Conservation (phyloP, 2,888 invertebrate species). For the Trichopoda pennipes region DNA sequence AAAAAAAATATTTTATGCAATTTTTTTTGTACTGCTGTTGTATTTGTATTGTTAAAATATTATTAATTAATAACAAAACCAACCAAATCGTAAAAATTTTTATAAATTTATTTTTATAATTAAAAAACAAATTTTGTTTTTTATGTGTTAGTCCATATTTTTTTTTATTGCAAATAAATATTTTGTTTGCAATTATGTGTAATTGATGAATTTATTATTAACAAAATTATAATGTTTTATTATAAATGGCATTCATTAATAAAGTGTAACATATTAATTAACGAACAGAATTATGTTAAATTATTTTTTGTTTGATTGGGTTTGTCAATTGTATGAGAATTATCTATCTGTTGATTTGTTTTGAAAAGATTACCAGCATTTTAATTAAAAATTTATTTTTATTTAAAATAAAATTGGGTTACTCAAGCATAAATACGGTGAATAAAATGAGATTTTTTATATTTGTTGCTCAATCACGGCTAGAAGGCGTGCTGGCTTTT, state of each 20-base stretch:
- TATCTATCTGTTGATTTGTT: too few species aligned
- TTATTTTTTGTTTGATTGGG: not conserved
- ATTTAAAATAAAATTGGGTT: too few species aligned
- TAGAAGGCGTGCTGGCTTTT: too few species aligned
- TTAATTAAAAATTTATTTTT: too few species aligned
- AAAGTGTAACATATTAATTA: slow-evolving; percentile 64
- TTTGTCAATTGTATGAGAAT: too few species aligned
- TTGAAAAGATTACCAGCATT: too few species aligned
- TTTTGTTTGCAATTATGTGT: slow-evolving; percentile 52
- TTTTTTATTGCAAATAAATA: slow-evolving; percentile 50
- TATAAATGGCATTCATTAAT: slow-evolving; percentile 65
- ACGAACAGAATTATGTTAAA: slow-evolving; percentile 22
- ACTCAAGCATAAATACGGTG: too few species aligned
- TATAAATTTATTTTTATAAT: slow-evolving; percentile 4
- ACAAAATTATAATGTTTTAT: slow-evolving; percentile 33
- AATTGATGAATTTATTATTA: slow-evolving; percentile 46
- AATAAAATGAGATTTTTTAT: too few species aligned
- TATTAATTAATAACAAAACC: slow-evolving; percentile 21
- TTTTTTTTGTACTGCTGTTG: slow-evolving; percentile 27
- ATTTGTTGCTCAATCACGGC: too few species aligned
- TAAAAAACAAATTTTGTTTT: slow-evolving; percentile 15
- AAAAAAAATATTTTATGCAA: slow-evolving; percentile 7
- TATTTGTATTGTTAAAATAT: slow-evolving; percentile 41
- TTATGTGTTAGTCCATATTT: slow-evolving; percentile 45
- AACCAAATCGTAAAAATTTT: slow-evolving; percentile 32